These are phyloP conservation scores for Hemicentrotus pulcherrimus DNA, from an alignment of 35 echinoderm and acorn worm genomes.

Conservation along the genomic window DNA sequence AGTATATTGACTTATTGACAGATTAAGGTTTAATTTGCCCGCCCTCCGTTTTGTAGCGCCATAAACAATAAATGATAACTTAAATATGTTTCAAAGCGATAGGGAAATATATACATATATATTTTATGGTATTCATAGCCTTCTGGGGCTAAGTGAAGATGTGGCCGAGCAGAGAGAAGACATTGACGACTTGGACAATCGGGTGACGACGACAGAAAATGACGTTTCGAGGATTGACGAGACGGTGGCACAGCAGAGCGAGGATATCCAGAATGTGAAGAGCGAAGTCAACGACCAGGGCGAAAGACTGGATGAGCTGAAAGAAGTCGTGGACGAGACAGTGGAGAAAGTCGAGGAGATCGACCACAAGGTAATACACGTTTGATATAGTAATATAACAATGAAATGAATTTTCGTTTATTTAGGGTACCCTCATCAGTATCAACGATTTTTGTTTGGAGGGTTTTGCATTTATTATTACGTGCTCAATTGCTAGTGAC, in stretches of 20 bases:
- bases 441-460: too few relatives aligned
- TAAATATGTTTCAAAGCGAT: too few relatives aligned
- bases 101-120: too few relatives aligned
- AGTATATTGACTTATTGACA: too few relatives aligned
- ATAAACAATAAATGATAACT: too few relatives aligned
- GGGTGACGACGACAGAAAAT: slow-evolving; percentile 71
- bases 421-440: too few relatives aligned
- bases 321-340: slow-evolving; percentile 85
- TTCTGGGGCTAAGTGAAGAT: slow-evolving; percentile 67
- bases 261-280: slow-evolving; percentile 83
- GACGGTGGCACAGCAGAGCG: slow-evolving; percentile 71
- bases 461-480: too few relatives aligned
- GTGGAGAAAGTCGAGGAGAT: slow-evolving; percentile 92
- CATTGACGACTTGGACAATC: slow-evolving; percentile 70
- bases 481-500: too few relatives aligned
- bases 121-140: slow-evolving; percentile 1
- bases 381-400: too few relatives aligned
- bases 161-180: slow-evolving; percentile 77
- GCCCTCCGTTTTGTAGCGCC: too few relatives aligned
- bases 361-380: slow-evolving; percentile 73
- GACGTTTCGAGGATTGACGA: slow-evolving; percentile 68
- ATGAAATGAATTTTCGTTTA: too few relatives aligned
- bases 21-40: too few relatives aligned
- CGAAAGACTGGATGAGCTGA: slow-evolving; percentile 72
- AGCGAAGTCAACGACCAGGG: slow-evolving; percentile 83